Base-by-base conservation (phyloP, 2,888 invertebrate genomes). In the Elmis aenea region DNA sequence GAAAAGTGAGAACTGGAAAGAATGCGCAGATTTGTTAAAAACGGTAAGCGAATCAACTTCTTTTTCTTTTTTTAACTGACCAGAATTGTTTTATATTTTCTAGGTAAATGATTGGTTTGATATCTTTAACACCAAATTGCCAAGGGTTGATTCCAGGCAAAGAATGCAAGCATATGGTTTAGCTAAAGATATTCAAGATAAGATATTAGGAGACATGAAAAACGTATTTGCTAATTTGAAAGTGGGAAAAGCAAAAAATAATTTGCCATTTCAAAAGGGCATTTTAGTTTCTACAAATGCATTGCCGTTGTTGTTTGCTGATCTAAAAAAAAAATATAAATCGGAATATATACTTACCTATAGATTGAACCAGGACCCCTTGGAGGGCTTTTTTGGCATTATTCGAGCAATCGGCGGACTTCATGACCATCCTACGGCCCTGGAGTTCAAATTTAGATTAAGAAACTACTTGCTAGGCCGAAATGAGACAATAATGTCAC, bases 391-490 rank as follows among this genome's bases (percentile, higher is more conserved):
- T 3, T 30, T 30, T 30, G 10, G 10, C 5, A 20, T 30, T 13
- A 30, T 30, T 16, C 4, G 30, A 3, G 30, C 30, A 30, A 30
- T 18, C n/a, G 30, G 30, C 10, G 21, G 30, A 21, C 21, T 15
- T 3, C 35, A 51, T 21, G 51, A 50, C 21, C 46, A 48, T 33
- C 49, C 51, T 16, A 26, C 33, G 18, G 21, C 47, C 5, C 8
- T 51, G n/a, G 45, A 51, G 18, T 51, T 48, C 36, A 42, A 37
- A 33, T 50, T 49, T 24, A 12, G 50, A 1, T 26, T 50, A 22
- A 27, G 50, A 15, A 24, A 41, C 10, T 52, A 52, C 22, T 35
- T 50, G 22, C 20, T 49, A 12, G 48, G 50, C 1, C 14, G 32
- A 10, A 39, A 39, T 34, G 39, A 34, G 10, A 26, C 26, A 2